A percentile compares a stretch with the other conserved stretches of the same genome.
Evolutionary conservation across 2,797 vertebrate genomes (phyloP).

Genomic region (Perodicticus potto): DNA sequence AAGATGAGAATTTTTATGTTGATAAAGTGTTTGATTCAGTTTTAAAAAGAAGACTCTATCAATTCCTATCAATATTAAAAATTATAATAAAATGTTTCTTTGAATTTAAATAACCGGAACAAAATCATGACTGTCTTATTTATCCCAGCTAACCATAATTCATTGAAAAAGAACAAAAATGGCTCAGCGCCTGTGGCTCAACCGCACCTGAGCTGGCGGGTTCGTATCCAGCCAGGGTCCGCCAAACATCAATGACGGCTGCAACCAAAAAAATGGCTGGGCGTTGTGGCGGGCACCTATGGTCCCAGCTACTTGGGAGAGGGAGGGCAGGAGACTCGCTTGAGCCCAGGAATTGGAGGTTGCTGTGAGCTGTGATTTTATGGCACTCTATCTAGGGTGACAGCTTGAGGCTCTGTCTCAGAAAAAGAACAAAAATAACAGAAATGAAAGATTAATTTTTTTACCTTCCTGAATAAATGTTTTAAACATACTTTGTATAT

Average conservation of each 20-base stretch:
- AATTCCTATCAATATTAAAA: background rate
- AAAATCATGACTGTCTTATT: background rate
- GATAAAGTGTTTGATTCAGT: background rate
- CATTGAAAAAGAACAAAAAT: constrained; percentile 22
- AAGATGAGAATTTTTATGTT: background rate
- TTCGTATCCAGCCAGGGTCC: too few relatives aligned
- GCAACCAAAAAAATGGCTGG: too few relatives aligned
- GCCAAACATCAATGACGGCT: too few relatives aligned
- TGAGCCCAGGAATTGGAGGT: too few relatives aligned
- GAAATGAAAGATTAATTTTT: background rate
- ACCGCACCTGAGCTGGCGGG: too few relatives aligned
- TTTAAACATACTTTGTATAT: background rate
- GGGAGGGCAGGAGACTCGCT: too few relatives aligned
- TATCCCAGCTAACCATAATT: background rate
- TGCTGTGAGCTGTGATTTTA: too few relatives aligned
- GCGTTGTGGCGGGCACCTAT: too few relatives aligned
- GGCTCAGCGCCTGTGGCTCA: too few relatives aligned
- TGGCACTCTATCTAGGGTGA: too few relatives aligned
- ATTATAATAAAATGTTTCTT: background rate
- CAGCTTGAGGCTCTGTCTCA: background rate
- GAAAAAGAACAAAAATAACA: background rate
- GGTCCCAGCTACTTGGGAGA: too few relatives aligned
- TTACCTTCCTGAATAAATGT: background rate
- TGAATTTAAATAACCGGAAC: constrained; percentile 19
- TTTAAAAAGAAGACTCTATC: background rate